Evolutionary conservation across 1,140 invertebrate genomes (phyloP), one percentile per base, ranked within the genome.

Genomic region (Dendrolimus kikuchii): DNA sequence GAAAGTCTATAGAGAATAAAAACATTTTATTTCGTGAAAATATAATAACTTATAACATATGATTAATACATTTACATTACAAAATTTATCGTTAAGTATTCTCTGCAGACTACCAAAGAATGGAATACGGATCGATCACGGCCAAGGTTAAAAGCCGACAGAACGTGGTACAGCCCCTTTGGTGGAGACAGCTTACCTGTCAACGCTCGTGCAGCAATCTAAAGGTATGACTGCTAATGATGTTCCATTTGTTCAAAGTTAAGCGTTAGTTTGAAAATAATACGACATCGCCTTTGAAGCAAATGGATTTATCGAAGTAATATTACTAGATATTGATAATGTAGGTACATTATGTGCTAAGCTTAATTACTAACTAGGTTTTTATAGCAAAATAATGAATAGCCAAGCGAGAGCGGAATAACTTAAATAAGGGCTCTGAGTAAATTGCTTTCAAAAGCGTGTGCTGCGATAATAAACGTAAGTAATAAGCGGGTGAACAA

Each of bases 111-210:
- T 64, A 59, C 62, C 59, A 68, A 63, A 62, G 47, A 57, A 46
- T 51, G 47, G 62, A 59, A 62, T 51, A 71, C 69, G 68, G 75
- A 81, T 72, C 68, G 54, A 65, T 66, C 62, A 64, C 59, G 57
- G 60, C 40, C 66, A 81, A 83, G 78, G 78, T 71, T 72, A 77
- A 70, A 65, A 64, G 62, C 60, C 69, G 62, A 57, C 44, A 68
- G 48, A 48, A 47, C 46, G 57, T 66, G 59, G 57, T 60, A 62
- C 50, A 53, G 58, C 62, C 57, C 56, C 46, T 43, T 54, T 59
- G 61, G 59, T 65, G 50, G 53, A 64, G 56, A 62, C 66, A 47
- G 57, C 57, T 60, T 55, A 51, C 56, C 51, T 23, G 53, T 41
- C 40, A 53, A 59, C 48, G 49, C 43, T 51, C 41, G 52, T 48